phyloP scores from a whole-genome alignment of 2,797 vertebrate species.

The Uromys caudimaculatus region DNA sequence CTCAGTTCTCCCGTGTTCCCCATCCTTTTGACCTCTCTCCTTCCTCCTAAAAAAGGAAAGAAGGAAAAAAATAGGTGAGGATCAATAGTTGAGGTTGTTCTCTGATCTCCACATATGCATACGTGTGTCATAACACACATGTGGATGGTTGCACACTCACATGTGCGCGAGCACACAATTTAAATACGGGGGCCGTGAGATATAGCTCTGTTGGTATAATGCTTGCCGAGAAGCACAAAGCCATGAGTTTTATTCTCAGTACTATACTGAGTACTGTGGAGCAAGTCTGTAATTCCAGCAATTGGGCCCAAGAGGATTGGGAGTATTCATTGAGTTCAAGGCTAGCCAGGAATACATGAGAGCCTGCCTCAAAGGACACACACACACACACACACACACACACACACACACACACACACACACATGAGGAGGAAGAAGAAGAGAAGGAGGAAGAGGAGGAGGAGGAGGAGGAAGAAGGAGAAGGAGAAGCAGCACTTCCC shows the following conservation, averaged over 20 bases:
- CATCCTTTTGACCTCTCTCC: background rate
- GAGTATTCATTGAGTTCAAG: background rate
- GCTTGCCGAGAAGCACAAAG: background rate
- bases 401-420: no score
- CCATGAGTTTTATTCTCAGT: background rate
- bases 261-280: no score
- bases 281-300: background rate
- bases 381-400: background rate
- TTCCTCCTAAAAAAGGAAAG: background rate
- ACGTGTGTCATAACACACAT: background rate
- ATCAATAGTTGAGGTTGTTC: background rate
- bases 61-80: background rate
- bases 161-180: background rate
- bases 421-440: accelerated
- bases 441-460: background rate
- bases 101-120: background rate
- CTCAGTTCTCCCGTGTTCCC: background rate
- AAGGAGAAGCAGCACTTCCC: accelerated
- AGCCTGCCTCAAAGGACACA: background rate
- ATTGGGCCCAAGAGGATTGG: no score
- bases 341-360: background rate
- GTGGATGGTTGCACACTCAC: background rate
- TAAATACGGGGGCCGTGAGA: background rate
- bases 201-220: background rate
- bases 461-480: background rate